Conservation (phyloP, 1,140 invertebrate species). For the Microplitis demolitor region DNA sequence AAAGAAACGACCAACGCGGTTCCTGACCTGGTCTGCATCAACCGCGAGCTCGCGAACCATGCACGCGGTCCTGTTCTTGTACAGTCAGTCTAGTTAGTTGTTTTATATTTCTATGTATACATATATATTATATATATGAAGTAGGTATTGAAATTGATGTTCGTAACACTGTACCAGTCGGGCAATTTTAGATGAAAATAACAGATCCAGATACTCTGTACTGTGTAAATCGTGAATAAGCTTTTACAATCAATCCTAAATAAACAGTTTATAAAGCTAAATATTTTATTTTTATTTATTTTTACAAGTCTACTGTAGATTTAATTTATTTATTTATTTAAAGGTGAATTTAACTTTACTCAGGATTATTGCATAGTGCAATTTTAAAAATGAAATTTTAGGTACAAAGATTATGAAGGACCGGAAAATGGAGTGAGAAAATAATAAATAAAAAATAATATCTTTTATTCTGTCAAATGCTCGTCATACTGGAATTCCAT, state of each 20-base stretch:
- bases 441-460: not conserved
- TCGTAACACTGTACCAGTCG: too few species aligned
- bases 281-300: not conserved
- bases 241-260: too few species aligned
- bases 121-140: too few species aligned
- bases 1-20: conserved; percentile 11
- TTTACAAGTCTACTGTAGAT: not conserved
- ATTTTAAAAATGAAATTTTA: not conserved
- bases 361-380: not conserved
- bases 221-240: not conserved
- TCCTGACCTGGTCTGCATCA: conserved; percentile 35
- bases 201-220: too few species aligned
- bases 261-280: too few species aligned
- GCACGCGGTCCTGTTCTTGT: too few species aligned
- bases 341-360: too few species aligned
- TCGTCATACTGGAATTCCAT: not conserved
- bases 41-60: conserved; percentile 18
- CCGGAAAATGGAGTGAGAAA: not conserved
- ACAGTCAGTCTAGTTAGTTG: too few species aligned
- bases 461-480: not conserved
- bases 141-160: too few species aligned
- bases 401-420: not conserved
- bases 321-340: not conserved
- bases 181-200: too few species aligned
- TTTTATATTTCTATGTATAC: too few species aligned